These are phyloP conservation scores for Drosophila orena DNA, from an alignment of 1,140 invertebrate species.

Conservation along the genomic window DNA sequence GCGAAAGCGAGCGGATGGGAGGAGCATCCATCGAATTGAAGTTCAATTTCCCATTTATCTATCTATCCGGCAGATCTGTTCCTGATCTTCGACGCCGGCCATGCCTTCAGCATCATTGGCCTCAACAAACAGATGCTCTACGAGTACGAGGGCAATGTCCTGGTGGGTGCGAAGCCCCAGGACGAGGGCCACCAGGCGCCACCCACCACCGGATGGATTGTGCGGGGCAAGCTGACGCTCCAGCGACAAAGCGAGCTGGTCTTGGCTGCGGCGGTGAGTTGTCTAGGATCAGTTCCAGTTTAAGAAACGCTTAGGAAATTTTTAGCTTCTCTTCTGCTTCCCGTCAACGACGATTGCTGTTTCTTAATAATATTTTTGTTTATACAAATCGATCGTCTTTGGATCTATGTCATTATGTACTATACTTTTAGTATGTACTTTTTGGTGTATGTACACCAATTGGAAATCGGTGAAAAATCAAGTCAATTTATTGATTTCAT, in stretches of 20 bases:
- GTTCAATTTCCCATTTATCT: constrained; percentile 42
- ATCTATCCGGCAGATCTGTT: constrained; percentile 67
- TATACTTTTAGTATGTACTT: not conserved
- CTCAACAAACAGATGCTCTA: constrained; percentile 83
- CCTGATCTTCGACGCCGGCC: constrained; percentile 70
- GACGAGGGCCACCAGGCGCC: constrained; percentile 72
- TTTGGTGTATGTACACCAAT: constrained; percentile 25
- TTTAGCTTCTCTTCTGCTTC: constrained; percentile 23
- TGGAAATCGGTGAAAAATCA: constrained; percentile 43
- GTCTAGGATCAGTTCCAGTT: not conserved
- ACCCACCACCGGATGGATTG: constrained; percentile 82
- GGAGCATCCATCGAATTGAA: constrained; percentile 30
- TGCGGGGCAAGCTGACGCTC: constrained; percentile 79
- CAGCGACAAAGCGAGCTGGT: constrained; percentile 70
- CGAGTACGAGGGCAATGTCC: constrained; percentile 81
- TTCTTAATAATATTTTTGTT: constrained; percentile 43
- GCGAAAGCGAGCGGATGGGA: not conserved
- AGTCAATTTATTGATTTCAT: constrained; percentile 72
- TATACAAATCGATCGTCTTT: constrained; percentile 14
- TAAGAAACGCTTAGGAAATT: constrained; percentile 19
- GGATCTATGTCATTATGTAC: not conserved
- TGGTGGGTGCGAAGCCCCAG: constrained; percentile 80
- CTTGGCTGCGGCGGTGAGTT: constrained; percentile 81
- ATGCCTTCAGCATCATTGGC: constrained; percentile 79
- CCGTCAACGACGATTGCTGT: no score